These are phyloP conservation scores for Nineta flava DNA, from an alignment of 2,888 invertebrate genomes.

Conservation along the genomic window DNA sequence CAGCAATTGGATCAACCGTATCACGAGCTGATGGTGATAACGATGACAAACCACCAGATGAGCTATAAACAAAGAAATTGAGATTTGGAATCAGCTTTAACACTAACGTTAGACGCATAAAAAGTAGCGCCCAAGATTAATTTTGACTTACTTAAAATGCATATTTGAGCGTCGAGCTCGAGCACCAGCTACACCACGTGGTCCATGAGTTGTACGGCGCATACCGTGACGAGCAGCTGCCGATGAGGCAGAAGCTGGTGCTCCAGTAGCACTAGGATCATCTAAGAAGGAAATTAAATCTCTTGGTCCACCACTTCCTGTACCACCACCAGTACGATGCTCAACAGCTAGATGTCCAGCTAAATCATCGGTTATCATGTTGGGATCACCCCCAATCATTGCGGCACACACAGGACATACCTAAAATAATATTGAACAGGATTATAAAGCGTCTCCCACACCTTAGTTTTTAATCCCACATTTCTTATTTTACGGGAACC, in stretches of 20 bases:
- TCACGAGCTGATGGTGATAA: constrained; percentile 81
- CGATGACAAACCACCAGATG: constrained; percentile 69
- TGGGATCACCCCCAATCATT: constrained; percentile 91
- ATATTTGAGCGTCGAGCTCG: constrained; percentile 81
- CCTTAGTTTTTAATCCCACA: too few relatives aligned
- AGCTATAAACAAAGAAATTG: constrained; percentile 35
- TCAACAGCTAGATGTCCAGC: constrained; percentile 89
- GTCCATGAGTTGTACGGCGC: constrained; percentile 26
- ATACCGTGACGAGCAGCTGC: constrained; percentile 25
- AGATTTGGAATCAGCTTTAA: not conserved
- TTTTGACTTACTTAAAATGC: constrained; percentile 59
- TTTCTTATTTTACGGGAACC: too few relatives aligned
- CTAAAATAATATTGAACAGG: constrained; percentile 41
- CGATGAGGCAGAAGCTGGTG: constrained; percentile 24
- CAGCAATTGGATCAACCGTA: constrained; percentile 92
- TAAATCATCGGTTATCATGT: constrained; percentile 95
- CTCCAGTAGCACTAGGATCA: constrained; percentile 62
- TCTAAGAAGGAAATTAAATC: constrained; percentile 89
- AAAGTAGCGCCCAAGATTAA: not conserved
- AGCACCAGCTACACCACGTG: constrained; percentile 55
- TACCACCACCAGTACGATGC: constrained; percentile 44
- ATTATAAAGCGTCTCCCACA: too few relatives aligned
- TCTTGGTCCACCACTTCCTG: constrained; percentile 48
- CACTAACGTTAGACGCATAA: too few relatives aligned
- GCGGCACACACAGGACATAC: constrained; percentile 91